Evolutionary conservation across 2,888 invertebrate genomes (phyloP).

Genomic region (Herminia tarsipennalis): DNA sequence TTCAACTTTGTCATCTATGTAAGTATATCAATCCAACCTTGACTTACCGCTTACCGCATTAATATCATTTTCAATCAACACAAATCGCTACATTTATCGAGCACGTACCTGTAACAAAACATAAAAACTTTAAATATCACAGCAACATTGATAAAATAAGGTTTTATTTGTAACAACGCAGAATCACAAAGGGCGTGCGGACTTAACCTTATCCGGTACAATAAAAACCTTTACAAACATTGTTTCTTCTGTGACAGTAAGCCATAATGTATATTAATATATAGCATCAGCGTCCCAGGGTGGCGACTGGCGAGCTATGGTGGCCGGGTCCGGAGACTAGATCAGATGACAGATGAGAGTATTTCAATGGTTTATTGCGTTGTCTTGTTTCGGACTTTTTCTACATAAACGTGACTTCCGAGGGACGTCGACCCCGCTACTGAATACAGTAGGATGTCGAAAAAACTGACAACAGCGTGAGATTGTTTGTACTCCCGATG

Average conservation of each 20-base stretch:
- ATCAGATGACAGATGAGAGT: conserved; percentile 78
- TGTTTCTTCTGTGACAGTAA: conserved; percentile 71
- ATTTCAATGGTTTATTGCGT: conserved; percentile 74
- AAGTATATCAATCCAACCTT: conserved; percentile 20
- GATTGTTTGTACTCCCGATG: conserved; percentile 64
- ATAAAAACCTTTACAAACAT: conserved; percentile 72
- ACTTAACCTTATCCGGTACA: conserved; percentile 49
- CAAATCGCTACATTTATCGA: conserved; percentile 20
- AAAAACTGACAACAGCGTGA: conserved; percentile 57
- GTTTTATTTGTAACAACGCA: conserved; percentile 59
- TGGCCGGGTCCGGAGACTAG: conserved; percentile 27
- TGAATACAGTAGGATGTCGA: conserved; percentile 66
- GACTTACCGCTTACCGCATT: conserved; percentile 8
- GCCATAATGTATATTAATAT: conserved; percentile 65
- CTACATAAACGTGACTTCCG: conserved; percentile 69
- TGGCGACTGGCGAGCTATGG: conserved; percentile 53
- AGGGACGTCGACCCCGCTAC: conserved; percentile 71
- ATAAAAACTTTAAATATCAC: conserved; percentile 43
- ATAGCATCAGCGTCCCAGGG: conserved; percentile 61
- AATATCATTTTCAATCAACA: conserved; percentile 21
- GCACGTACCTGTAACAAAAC: conserved; percentile 76
- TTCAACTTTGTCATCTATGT: no score
- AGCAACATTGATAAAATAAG: conserved; percentile 37
- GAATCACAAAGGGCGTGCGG: conserved; percentile 54
- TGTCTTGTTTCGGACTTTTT: conserved; percentile 52